phyloP scores from a whole-genome alignment of 2,888 invertebrate genomes.

The Agrotis ipsilon region DNA sequence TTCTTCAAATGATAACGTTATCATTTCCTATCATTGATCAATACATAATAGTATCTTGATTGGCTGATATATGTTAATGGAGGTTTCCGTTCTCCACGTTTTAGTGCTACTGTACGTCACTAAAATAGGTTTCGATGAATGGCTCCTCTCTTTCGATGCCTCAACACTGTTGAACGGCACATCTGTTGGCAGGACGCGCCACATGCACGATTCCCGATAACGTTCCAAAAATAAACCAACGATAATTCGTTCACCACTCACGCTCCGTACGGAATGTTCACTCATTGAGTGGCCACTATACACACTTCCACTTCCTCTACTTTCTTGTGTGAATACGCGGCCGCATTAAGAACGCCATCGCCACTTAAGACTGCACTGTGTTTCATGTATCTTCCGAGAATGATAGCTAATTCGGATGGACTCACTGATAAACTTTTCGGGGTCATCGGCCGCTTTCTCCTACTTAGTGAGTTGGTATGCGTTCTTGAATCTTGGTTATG shows the following conservation, averaged over 20 bases:
- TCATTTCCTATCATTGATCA: slow-evolving; percentile 24
- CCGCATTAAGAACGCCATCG: slow-evolving; percentile 72
- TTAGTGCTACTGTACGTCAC: slow-evolving; percentile 57
- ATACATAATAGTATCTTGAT: slow-evolving; percentile 55
- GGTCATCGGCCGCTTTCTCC: slow-evolving; percentile 86
- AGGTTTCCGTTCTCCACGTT: slow-evolving; percentile 61
- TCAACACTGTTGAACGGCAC: slow-evolving; percentile 74
- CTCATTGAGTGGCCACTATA: slow-evolving; percentile 75
- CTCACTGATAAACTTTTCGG: slow-evolving; percentile 74
- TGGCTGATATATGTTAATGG: slow-evolving; percentile 58
- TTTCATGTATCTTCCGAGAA: slow-evolving; percentile 75
- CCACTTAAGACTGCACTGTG: slow-evolving; percentile 65
- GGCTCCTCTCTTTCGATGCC: slow-evolving; percentile 70
- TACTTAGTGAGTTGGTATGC: slow-evolving; percentile 73
- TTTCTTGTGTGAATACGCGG: slow-evolving; percentile 78
- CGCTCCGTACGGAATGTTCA: slow-evolving; percentile 77
- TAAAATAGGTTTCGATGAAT: slow-evolving; percentile 68
- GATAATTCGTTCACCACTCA: slow-evolving; percentile 83
- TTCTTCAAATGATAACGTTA: slow-evolving; percentile 29
- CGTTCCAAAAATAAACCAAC: slow-evolving; percentile 81
- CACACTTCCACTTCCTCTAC: slow-evolving; percentile 81
- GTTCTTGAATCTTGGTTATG: slow-evolving; percentile 77
- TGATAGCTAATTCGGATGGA: slow-evolving; percentile 68
- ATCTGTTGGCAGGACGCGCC: slow-evolving; percentile 78
- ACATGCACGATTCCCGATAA: slow-evolving; percentile 79